Base-by-base conservation (phyloP, 2,888 invertebrate species). In the Cantharis nigra region DNA sequence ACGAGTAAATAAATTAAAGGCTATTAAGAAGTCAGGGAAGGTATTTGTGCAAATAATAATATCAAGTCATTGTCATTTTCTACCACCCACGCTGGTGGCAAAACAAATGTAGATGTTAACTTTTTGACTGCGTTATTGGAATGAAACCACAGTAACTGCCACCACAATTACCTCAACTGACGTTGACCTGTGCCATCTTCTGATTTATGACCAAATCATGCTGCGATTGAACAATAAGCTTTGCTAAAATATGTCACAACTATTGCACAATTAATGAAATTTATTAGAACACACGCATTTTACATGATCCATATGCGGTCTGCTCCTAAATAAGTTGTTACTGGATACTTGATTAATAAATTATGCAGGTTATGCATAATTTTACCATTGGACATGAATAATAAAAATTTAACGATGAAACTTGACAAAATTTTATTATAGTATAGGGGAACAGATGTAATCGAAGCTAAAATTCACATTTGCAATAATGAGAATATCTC, bases 41-140 rank as follows among this genome's bases (percentile, higher is more conserved):
- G 49, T 49, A 49, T 49, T 49, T n/a, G 49, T n/a, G 49, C 49
- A 49, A 49, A 49, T 49, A 49, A 49, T 49, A 49, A 49, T 49
- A 49, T 49, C 49, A 49, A 49, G 49, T 49, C n/a, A 49, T 49
- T 49, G 49, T 49, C 49, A 49, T 49, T 49, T 49, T n/a, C 49
- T 49, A 49, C 78, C 78, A 78, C 78, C 78, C 78, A 78, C 78
- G 33, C 72, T 49, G 23, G 62, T 33, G 72, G 69, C 63, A n/a
- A 67, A 63, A 64, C 71, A 74, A 78, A 78, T 78, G 74, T 78
- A 78, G 78, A 78, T 78, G 78, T 78, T 78, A 78, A 78, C 78
- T 78, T 70, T 74, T 74, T 72, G 78, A 78, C 78, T 70, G 69
- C 78, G 69, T 11, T 72, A 71, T 74, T 74, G 74, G 78, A 65